Evolutionary conservation across 2,888 invertebrate species (phyloP).

Genomic region (Eupeodes luniger): DNA sequence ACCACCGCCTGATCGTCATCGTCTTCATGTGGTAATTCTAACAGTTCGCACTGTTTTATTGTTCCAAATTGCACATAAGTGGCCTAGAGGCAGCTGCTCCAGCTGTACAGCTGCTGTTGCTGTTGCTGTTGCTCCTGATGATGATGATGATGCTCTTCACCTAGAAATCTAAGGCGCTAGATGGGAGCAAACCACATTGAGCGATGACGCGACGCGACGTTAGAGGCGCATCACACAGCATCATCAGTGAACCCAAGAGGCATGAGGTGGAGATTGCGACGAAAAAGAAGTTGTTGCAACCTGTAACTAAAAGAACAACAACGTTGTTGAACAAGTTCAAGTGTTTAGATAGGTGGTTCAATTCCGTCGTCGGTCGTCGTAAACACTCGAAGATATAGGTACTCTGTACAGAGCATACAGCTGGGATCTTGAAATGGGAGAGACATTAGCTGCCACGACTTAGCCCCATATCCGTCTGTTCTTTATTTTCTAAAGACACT

Average conservation of each 20-base stretch:
- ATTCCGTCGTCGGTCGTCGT: slow-evolving; percentile 40
- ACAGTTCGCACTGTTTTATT: slow-evolving; percentile 74
- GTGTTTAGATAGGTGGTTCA: slow-evolving; percentile 65
- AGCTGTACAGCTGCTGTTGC: slow-evolving; percentile 44
- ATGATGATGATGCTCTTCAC: slow-evolving; percentile 43
- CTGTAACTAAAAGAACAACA: slow-evolving; percentile 69
- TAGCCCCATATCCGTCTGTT: slow-evolving; percentile 62
- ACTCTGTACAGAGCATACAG: not conserved
- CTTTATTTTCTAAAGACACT: slow-evolving; percentile 9
- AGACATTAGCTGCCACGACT: slow-evolving; percentile 54
- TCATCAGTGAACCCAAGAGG: not conserved
- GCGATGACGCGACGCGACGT: slow-evolving; percentile 44
- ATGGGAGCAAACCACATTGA: slow-evolving; percentile 37
- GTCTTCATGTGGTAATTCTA: slow-evolving; percentile 54
- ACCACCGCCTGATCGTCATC: not conserved
- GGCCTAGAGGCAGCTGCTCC: slow-evolving; percentile 45
- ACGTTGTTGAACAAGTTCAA: slow-evolving; percentile 71
- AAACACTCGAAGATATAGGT: slow-evolving; percentile 19
- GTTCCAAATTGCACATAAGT: slow-evolving; percentile 74
- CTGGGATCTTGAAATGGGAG: slow-evolving; percentile 14
- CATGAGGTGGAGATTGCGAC: not conserved
- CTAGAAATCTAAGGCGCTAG: slow-evolving; percentile 49
- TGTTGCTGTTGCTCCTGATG: slow-evolving; percentile 27
- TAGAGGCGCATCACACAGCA: not conserved
- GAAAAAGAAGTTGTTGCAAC: slow-evolving; percentile 61